phyloP scores from a whole-genome alignment of 2,888 invertebrate genomes.

The Agrenia bidenticulata region DNA sequence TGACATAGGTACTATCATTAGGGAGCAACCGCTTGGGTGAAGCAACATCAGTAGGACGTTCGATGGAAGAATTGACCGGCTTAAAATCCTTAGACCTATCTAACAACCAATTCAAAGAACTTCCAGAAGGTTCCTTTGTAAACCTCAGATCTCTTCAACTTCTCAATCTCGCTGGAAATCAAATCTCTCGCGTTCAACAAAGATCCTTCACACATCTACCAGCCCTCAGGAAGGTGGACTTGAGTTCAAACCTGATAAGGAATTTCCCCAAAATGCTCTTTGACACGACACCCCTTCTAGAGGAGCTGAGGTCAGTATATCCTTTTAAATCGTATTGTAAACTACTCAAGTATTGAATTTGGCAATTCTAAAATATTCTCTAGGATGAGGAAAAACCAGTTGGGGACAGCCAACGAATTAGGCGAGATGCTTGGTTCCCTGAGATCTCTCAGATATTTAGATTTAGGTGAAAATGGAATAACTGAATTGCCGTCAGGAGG shows the following conservation, averaged over 20 bases:
- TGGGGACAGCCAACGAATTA: slow-evolving; percentile 72
- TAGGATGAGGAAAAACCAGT: slow-evolving; percentile 54
- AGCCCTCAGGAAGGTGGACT: slow-evolving; percentile 68
- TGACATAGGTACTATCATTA: slow-evolving; percentile 67
- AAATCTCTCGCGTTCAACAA: slow-evolving; percentile 62
- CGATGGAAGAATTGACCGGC: slow-evolving; percentile 72
- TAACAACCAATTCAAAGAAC: slow-evolving; percentile 68
- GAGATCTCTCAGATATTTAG: slow-evolving; percentile 74
- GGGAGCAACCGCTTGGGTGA: slow-evolving; percentile 73
- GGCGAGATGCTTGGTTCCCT: slow-evolving; percentile 73
- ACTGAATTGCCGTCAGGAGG: slow-evolving; percentile 76
- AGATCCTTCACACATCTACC: slow-evolving; percentile 79
- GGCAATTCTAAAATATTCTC: too few species aligned
- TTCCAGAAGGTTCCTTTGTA: slow-evolving; percentile 64
- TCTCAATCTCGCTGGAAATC: slow-evolving; percentile 46
- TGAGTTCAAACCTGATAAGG: slow-evolving; percentile 74
- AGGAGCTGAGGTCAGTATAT: slow-evolving; percentile 69
- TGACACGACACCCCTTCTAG: slow-evolving; percentile 59
- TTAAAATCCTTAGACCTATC: slow-evolving; percentile 71
- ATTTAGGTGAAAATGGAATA: slow-evolving; percentile 75
- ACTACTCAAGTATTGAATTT: too few species aligned
- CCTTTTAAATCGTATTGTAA: too few species aligned
- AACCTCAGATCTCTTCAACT: slow-evolving; percentile 50
- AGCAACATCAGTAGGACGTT: slow-evolving; percentile 78
- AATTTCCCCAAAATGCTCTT: slow-evolving; percentile 81